A percentile compares a stretch with the other conserved stretches of the same genome.
Conservation (phyloP, 2,113 vertebrate genomes). For the Podocnemis expansa region DNA sequence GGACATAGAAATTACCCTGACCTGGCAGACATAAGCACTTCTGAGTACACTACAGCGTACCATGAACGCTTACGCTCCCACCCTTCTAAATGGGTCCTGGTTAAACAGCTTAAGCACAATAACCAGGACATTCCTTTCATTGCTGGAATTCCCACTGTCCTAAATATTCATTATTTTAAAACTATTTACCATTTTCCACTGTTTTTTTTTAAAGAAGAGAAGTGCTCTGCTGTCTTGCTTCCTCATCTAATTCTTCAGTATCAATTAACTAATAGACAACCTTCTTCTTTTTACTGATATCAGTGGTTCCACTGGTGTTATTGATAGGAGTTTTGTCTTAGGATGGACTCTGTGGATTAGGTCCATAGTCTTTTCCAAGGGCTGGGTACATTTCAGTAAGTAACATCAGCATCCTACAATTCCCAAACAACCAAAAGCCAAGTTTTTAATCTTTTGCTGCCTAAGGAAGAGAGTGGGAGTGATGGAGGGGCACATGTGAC, state of each 20-base stretch:
- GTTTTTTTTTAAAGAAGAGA: not conserved
- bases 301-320: not conserved
- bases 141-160: not conserved
- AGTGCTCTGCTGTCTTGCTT: not conserved
- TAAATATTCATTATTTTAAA: not conserved
- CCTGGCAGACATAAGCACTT: not conserved
- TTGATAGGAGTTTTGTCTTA: conserved; percentile 13
- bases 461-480: not conserved
- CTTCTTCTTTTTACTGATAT: not conserved
- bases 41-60: not conserved
- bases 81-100: not conserved
- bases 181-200: not conserved
- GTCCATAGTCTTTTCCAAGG: not conserved
- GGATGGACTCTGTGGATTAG: conserved; percentile 6
- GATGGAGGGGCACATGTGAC: not conserved
- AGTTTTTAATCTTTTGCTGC: not conserved
- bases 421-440: not conserved
- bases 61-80: not conserved
- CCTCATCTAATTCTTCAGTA: not conserved
- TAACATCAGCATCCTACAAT: not conserved
- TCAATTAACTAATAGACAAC: not conserved
- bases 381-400: not conserved
- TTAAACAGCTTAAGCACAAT: fast-evolving
- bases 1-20: not conserved
- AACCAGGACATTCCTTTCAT: fast-evolving